A percentile compares a stretch with the other conserved stretches of the same genome.
phyloP scores from a whole-genome alignment of 2,888 invertebrate genomes.

The Eubasilissa splendida region DNA sequence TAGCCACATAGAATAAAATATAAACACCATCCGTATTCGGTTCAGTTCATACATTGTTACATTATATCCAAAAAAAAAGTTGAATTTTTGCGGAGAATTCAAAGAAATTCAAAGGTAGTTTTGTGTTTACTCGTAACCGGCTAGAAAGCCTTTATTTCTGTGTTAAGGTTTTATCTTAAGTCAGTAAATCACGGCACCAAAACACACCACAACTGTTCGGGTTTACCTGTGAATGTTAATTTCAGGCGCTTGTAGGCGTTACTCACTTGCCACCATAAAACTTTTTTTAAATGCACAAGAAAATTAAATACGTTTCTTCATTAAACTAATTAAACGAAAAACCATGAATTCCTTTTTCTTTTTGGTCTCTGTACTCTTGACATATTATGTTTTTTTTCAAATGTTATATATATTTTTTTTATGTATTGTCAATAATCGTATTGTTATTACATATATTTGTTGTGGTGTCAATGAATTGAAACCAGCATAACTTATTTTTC shows the following conservation, averaged over 20 bases:
- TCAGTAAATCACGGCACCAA: conserved; percentile 53
- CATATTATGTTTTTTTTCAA: no score
- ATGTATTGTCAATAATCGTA: no score
- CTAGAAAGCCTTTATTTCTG: conserved; percentile 56
- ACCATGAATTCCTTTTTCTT: no score
- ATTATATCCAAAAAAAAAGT: background rate
- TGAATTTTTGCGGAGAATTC: conserved; percentile 19
- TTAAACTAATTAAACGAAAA: no score
- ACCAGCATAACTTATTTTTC: no score
- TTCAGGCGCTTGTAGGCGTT: background rate
- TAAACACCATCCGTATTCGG: background rate
- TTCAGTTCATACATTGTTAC: background rate
- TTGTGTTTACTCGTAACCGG: conserved; percentile 53
- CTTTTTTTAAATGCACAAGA: no score
- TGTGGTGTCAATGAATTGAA: no score
- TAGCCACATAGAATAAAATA: background rate
- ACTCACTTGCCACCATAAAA: background rate
- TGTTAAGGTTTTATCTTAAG: conserved; percentile 56
- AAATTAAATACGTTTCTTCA: no score
- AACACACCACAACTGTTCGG: conserved; percentile 47
- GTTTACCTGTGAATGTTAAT: conserved; percentile 48
- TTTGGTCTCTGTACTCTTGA: no score
- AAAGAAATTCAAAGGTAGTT: conserved; percentile 53
- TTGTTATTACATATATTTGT: no score
- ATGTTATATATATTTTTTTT: no score